Conservation (phyloP, 2,888 invertebrate species). For the Protonemura montana region DNA sequence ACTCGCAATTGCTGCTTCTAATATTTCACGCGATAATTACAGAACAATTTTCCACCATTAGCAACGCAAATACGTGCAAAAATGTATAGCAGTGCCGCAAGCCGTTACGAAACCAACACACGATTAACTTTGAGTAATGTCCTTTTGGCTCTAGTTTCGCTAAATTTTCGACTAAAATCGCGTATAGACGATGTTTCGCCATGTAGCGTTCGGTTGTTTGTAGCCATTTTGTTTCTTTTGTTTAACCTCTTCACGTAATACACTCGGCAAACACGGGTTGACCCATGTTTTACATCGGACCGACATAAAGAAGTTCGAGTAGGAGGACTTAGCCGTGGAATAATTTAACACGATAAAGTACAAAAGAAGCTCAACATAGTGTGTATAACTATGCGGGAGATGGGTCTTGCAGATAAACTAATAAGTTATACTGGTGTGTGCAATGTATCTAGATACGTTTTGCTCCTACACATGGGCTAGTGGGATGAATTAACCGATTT, state of each 20-base stretch:
- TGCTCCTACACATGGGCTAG: neutral
- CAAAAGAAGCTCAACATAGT: neutral
- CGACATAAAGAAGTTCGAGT: neutral
- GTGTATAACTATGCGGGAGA: neutral
- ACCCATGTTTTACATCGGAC: neutral
- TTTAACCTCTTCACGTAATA: neutral
- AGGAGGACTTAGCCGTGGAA: neutral
- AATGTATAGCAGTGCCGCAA: neutral
- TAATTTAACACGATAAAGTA: conserved; percentile 12
- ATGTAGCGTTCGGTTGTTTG: neutral
- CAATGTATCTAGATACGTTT: neutral
- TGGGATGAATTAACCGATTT: neutral
- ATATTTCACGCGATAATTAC: neutral
- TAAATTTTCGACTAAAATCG: neutral
- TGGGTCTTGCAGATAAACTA: conserved; percentile 7
- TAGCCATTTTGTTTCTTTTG: too few relatives aligned
- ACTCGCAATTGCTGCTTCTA: neutral
- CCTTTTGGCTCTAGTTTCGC: neutral
- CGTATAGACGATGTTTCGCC: neutral
- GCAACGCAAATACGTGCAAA: neutral
- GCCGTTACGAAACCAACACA: neutral
- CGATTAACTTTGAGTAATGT: neutral
- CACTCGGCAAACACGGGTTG: neutral
- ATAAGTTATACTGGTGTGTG: neutral
- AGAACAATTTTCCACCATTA: neutral